phyloP scores from a whole-genome alignment of 2,888 invertebrate genomes.

The Tenthredo scrophulariae region DNA sequence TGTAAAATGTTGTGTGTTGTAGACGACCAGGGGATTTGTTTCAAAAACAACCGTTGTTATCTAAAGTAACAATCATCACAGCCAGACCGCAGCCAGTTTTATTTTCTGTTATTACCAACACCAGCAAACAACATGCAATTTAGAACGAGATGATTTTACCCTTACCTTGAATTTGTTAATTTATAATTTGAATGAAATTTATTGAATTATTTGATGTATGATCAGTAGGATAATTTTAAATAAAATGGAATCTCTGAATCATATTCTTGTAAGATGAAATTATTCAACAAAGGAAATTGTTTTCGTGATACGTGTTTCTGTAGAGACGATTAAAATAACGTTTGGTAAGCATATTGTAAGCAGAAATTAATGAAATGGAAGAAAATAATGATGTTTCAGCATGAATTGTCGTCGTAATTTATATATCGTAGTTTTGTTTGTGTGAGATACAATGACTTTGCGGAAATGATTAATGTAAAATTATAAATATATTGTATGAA shows the following conservation, averaged over 20 bases:
- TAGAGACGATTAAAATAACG: neutral
- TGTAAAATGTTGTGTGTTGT: neutral
- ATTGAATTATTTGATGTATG: neutral
- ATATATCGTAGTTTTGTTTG: neutral
- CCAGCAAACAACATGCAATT: constrained; percentile 46
- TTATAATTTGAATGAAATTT: neutral
- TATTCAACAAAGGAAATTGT: neutral
- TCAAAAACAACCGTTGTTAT: neutral
- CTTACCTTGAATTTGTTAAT: constrained; percentile 28
- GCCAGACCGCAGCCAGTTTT: constrained; percentile 45
- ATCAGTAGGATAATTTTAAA: neutral
- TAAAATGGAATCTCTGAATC: neutral
- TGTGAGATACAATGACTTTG: constrained; percentile 3
- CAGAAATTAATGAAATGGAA: neutral
- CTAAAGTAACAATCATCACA: constrained; percentile 35
- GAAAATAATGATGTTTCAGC: neutral
- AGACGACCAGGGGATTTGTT: neutral
- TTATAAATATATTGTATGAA: neutral
- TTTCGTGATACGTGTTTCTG: neutral
- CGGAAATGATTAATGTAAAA: neutral
- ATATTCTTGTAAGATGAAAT: neutral
- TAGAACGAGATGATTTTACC: constrained; percentile 26
- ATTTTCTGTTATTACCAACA: constrained; percentile 9
- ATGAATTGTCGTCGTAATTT: constrained; percentile 11
- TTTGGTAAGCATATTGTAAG: neutral